phyloP scores from a whole-genome alignment of 92 coral and sea anemone genomes.

The Epizoanthus ramosus region DNA sequence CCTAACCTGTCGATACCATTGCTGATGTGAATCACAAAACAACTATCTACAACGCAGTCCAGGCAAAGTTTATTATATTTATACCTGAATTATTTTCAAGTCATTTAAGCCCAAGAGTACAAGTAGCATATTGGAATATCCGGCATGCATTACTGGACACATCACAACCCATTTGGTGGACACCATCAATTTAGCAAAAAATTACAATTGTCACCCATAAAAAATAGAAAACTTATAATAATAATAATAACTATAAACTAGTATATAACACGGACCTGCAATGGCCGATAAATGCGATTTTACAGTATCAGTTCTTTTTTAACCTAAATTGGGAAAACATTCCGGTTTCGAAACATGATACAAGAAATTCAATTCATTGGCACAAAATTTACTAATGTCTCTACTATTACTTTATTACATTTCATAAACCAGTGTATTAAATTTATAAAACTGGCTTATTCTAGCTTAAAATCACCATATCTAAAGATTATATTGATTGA shows the following conservation, averaged over 20 bases:
- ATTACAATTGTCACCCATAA: conserved; percentile 14
- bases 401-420: neutral
- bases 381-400: neutral
- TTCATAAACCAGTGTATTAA: conserved; percentile 1
- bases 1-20: too few species aligned
- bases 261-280: neutral
- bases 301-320: neutral
- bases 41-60: neutral
- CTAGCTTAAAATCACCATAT: neutral
- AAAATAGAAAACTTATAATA: neutral
- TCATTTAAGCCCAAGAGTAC: neutral
- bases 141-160: conserved; percentile 9
- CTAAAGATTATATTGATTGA: neutral
- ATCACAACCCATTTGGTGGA: conserved; percentile 3
- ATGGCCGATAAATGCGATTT: neutral
- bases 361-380: neutral
- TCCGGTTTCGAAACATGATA: neutral
- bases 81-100: conserved; percentile 7
- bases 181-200: conserved; percentile 10
- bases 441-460: conserved; percentile 9
- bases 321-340: neutral
- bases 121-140: neutral
- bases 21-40: too few species aligned
- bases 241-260: neutral
- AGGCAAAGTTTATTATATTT: neutral